phyloP scores from a whole-genome alignment of 1,140 invertebrate genomes.

The Pteromalus puparum region DNA sequence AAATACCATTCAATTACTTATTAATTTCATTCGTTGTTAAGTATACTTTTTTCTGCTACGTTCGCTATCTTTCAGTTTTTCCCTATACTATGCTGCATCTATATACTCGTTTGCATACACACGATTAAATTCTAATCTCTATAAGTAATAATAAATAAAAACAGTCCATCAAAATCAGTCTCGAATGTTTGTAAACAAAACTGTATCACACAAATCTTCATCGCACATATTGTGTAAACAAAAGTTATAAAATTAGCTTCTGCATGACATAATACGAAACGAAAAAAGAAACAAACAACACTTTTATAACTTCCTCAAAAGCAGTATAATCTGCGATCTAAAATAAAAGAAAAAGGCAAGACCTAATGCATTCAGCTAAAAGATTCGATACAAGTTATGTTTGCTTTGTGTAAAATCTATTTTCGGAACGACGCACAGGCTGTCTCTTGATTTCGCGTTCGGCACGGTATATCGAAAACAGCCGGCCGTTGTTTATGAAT shows the following conservation, averaged over 20 bases:
- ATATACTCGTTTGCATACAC: too few species aligned
- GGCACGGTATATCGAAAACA: constrained; percentile 40
- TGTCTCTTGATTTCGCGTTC: constrained; percentile 22
- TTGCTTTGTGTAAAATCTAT: constrained; percentile 53
- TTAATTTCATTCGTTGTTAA: too few species aligned
- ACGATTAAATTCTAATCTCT: too few species aligned
- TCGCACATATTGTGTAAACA: background rate
- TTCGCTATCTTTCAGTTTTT: too few species aligned
- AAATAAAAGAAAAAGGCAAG: constrained; percentile 1
- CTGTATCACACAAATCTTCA: background rate
- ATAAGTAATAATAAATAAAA: background rate
- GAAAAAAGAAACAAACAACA: background rate
- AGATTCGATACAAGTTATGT: constrained; percentile 24
- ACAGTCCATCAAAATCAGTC: background rate
- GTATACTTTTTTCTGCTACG: too few species aligned
- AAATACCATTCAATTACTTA: too few species aligned
- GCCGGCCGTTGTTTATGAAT: constrained; percentile 16
- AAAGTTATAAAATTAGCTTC: background rate
- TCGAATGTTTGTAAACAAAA: background rate
- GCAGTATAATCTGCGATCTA: background rate
- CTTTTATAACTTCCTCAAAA: constrained; percentile 9
- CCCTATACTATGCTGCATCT: too few species aligned
- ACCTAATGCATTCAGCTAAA: background rate
- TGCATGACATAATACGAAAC: background rate
- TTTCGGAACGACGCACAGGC: constrained; percentile 19